A percentile compares a stretch with the other conserved stretches of the same genome.
These are phyloP conservation scores for Cygnus olor DNA, from an alignment of 2,797 vertebrate species.

Conservation along the genomic window DNA sequence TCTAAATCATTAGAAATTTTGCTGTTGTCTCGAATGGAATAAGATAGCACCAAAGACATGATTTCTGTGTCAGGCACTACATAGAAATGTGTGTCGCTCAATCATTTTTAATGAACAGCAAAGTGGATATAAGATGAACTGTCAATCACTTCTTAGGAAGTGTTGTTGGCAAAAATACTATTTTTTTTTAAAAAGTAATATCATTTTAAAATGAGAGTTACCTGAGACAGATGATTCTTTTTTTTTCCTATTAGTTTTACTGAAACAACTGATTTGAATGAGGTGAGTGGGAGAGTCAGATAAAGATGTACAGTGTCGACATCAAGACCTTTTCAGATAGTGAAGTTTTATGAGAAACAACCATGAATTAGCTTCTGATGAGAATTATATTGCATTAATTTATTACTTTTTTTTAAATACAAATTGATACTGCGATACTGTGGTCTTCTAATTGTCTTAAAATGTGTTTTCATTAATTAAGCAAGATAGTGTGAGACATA, in stretches of 20 bases:
- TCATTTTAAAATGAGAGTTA: neutral
- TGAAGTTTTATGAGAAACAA: neutral
- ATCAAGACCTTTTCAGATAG: neutral
- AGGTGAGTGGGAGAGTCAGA: neutral
- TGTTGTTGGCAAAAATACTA: neutral
- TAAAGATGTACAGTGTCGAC: neutral
- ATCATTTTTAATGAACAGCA: too few species aligned
- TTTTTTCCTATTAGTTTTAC: neutral
- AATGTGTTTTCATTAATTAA: slow-evolving; percentile 11
- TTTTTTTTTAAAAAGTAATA: neutral
- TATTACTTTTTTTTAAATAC: neutral
- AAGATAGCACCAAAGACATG: neutral
- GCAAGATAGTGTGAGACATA: neutral
- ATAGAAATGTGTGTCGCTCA: neutral
- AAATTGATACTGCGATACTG: neutral
- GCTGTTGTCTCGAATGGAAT: neutral
- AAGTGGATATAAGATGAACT: neutral
- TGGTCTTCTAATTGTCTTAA: neutral
- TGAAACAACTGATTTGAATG: neutral
- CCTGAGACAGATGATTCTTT: neutral
- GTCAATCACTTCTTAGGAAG: neutral
- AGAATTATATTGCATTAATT: neutral
- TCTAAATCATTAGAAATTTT: neutral
- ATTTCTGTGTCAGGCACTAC: neutral
- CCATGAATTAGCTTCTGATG: neutral